Conservation (phyloP, 2,888 invertebrate species). For the Ophion obscuratus region DNA sequence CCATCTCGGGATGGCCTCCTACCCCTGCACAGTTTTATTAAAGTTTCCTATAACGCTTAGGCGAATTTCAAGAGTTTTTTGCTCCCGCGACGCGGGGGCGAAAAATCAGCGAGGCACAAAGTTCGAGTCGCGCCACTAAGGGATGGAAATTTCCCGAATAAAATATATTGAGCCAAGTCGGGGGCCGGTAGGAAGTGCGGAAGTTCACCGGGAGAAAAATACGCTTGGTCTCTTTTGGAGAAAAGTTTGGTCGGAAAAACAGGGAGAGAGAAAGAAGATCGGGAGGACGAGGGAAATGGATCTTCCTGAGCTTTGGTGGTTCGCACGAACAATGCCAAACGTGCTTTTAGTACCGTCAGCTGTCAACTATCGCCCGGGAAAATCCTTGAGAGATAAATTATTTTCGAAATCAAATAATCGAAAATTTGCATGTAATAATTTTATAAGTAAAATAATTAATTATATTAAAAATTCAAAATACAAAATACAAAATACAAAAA, state of each 20-base stretch:
- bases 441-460: too few relatives aligned
- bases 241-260: neutral
- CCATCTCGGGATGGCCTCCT: neutral
- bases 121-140: constrained; percentile 17
- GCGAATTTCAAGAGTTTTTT: constrained; percentile 16
- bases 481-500: too few relatives aligned
- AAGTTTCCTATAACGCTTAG: constrained; percentile 27
- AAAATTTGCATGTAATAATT: too few relatives aligned
- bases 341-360: neutral
- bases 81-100: neutral
- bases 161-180: constrained; percentile 4
- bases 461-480: too few relatives aligned
- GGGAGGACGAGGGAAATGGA: neutral
- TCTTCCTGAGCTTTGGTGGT: neutral
- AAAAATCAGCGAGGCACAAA: constrained; percentile 24
- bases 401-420: too few relatives aligned
- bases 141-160: constrained; percentile 25
- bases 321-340: too few relatives aligned
- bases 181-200: neutral
- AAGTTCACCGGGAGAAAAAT: neutral
- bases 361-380: neutral
- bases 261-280: neutral
- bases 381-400: too few relatives aligned
- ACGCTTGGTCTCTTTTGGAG: neutral
- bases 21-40: constrained; percentile 12